A percentile compares a stretch with the other conserved stretches of the same genome.
Conservation (phyloP, 2,113 vertebrate genomes). For the Numenius arquata region DNA sequence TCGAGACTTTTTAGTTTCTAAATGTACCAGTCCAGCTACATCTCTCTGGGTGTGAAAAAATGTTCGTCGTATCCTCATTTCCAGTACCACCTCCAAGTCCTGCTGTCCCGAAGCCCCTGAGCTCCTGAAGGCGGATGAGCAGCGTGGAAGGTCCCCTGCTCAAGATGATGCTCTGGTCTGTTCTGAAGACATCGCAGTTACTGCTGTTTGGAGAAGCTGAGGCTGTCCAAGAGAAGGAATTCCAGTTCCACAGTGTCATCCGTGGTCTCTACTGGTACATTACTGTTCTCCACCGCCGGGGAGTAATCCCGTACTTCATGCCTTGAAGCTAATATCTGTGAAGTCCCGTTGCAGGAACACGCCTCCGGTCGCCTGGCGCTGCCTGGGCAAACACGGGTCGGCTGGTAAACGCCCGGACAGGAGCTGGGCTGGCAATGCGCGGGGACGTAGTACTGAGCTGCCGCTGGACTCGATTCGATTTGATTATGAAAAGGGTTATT, state of each 20-base stretch:
- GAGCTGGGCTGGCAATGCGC: conserved; percentile 54
- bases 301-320: neutral
- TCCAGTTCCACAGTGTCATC: conserved; percentile 85
- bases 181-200: neutral
- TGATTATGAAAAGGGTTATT: conserved; percentile 77
- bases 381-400: neutral
- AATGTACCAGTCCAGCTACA: neutral
- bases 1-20: neutral
- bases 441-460: conserved; percentile 47
- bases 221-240: conserved; percentile 79
- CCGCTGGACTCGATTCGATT: neutral
- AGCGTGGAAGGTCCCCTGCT: neutral
- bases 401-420: conserved; percentile 61
- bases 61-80: neutral
- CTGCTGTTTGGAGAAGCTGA: conserved; percentile 76
- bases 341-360: conserved; percentile 53
- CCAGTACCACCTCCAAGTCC: neutral
- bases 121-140: neutral
- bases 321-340: neutral
- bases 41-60: neutral
- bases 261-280: conserved; percentile 86
- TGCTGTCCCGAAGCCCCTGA: neutral
- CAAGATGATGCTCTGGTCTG: neutral
- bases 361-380: conserved; percentile 8
- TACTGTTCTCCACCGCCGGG: conserved; percentile 37